A percentile compares a stretch with the other conserved stretches of the same genome.
These are phyloP conservation scores for Urocynchramus pylzowi DNA, from an alignment of 2,113 vertebrate genomes.

Conservation along the genomic window DNA sequence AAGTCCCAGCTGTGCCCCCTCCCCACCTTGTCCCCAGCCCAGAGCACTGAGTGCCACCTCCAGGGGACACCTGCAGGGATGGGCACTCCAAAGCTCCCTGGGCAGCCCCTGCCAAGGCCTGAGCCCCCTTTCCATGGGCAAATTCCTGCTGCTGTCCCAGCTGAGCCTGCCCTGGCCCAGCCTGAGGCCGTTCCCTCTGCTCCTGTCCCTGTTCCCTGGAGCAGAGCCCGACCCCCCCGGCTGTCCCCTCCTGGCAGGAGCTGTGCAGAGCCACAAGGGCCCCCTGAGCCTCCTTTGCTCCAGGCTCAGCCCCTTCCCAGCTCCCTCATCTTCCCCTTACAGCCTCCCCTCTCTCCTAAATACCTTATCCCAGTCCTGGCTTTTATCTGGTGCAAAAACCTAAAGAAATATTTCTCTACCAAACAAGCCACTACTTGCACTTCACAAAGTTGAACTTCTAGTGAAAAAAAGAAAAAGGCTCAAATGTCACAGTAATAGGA, in stretches of 20 bases:
- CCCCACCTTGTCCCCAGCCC: not conserved
- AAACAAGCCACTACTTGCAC: not conserved
- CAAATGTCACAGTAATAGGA: not conserved
- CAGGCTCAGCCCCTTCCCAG: not conserved
- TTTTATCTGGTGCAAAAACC: not conserved
- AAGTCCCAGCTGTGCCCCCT: accelerated
- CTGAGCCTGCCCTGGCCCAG: not conserved
- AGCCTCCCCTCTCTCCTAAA: not conserved
- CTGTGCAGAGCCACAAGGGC: not conserved
- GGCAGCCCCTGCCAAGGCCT: not conserved
- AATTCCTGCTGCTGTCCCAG: too few species aligned
- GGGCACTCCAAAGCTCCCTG: not conserved
- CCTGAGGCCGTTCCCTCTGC: not conserved
- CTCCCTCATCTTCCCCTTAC: not conserved
- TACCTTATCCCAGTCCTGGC: not conserved
- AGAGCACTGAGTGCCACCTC: not conserved
- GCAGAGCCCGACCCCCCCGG: not conserved
- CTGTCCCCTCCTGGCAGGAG: not conserved
- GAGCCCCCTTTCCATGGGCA: too few species aligned
- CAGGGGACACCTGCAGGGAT: not conserved
- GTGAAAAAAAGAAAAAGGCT: not conserved
- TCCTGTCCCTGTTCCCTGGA: not conserved
- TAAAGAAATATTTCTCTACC: not conserved
- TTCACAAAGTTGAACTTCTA: not conserved
- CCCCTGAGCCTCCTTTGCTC: not conserved